Conservation (phyloP, 1,140 invertebrate species). For the Rhagoletis pomonella region DNA sequence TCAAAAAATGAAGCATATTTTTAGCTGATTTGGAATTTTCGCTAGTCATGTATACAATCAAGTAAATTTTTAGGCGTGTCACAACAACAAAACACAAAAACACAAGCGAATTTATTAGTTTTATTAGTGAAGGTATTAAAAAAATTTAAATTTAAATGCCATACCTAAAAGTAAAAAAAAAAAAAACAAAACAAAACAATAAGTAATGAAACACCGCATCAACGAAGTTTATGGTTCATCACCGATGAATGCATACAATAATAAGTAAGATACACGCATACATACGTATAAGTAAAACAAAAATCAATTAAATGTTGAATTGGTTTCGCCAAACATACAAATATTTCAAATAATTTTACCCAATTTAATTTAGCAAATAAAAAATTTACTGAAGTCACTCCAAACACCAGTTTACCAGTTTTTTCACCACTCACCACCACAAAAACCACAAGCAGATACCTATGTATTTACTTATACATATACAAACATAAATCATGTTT, state of each 20-base stretch:
- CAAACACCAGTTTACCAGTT: too few relatives aligned
- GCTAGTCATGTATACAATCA: not conserved
- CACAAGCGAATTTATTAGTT: constrained; percentile 26
- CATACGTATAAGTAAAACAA: not conserved
- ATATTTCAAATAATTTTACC: not conserved
- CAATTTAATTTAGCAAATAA: too few relatives aligned
- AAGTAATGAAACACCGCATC: not conserved
- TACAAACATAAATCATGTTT: too few relatives aligned
- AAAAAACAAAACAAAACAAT: not conserved
- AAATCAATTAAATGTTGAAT: not conserved
- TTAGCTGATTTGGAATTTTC: not conserved
- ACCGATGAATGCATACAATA: not conserved
- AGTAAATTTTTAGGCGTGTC: not conserved
- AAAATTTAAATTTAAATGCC: not conserved
- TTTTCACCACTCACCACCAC: too few relatives aligned
- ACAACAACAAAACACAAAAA: not conserved
- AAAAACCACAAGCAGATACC: too few relatives aligned
- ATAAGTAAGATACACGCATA: not conserved
- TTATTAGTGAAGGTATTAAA: not conserved
- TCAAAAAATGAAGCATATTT: not conserved
- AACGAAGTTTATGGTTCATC: constrained; percentile 41
- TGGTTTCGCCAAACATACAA: not conserved
- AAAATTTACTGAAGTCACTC: too few relatives aligned
- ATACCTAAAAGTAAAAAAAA: not conserved
- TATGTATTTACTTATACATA: too few relatives aligned